Base-by-base conservation (phyloP, 2,888 invertebrate genomes). In the Subacronicta megacephala region DNA sequence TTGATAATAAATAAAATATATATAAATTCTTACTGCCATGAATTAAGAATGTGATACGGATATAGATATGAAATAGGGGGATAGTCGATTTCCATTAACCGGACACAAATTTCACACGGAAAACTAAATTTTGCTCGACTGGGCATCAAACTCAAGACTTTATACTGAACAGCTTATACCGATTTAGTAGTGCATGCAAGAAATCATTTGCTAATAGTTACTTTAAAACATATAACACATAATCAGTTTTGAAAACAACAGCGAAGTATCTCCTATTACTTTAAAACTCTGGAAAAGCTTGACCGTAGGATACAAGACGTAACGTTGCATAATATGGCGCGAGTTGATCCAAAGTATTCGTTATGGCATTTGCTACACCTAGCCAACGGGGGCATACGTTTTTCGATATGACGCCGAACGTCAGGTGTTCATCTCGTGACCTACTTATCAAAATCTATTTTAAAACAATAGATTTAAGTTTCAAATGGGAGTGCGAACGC, bases 311-410 rank as follows among this genome's bases (percentile, higher is more conserved):
- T 90, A 89, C 88, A 89, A 87, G 87, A 83, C 79, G 88, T 90
- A 92, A 88, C 85, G 87, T 93, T 93, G 93, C 92, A 93, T 93
- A 93, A 93, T 92, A 92, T 88, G 88, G 85, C 90, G 88, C 89
- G 90, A 89, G 89, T 90, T 91, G 91, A 89, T 89, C 92, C 90
- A 92, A 94, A 94, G 89, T 93, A 93, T 93, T 93, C 93, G 92
- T 92, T 93, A 93, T 92, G 93, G 93, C 90, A 93, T 94, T 93
- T 92, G 92, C 90, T 92, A 90, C 92, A 93, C 92, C 92, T 90
- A 92, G 92, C 92, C 90, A 92, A 91, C 90, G 84, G 87, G 89
- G 89, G 92, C 93, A 93, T 93, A 93, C 90, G 93, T 92, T 92
- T 89, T 90, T 87, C 89, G 84, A 92, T 91, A 92, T 93, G 92